phyloP scores from a whole-genome alignment of 2,113 vertebrate species.

The Notarius lentiginosus region DNA sequence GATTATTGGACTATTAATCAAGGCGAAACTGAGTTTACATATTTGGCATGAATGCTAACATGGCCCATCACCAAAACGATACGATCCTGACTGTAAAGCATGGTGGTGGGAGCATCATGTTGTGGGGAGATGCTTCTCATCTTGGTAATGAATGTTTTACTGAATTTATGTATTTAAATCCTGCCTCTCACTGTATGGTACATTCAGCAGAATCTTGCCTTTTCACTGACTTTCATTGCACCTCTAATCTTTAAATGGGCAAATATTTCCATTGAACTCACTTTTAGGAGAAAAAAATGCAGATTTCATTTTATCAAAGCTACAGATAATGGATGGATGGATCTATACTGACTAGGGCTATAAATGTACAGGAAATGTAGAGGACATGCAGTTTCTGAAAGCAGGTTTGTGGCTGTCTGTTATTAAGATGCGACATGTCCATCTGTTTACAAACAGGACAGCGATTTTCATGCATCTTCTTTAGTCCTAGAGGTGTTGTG shows the following conservation, averaged over 20 bases:
- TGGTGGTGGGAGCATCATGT: neutral
- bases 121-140: neutral
- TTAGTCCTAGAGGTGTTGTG: constrained; percentile 30
- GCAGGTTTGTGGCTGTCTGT: neutral
- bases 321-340: neutral
- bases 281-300: neutral
- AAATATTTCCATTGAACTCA: neutral
- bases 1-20: neutral
- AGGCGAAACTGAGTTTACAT: neutral
- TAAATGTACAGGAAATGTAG: neutral
- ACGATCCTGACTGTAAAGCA: neutral
- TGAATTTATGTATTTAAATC: neutral
- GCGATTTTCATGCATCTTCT: neutral
- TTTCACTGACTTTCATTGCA: neutral
- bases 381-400: neutral
- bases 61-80: neutral
- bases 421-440: neutral
- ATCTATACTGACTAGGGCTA: neutral
- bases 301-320: neutral
- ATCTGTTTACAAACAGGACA: constrained; percentile 5
- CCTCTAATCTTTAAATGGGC: neutral
- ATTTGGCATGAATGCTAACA: neutral
- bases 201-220: neutral
- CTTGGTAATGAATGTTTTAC: too few relatives aligned
- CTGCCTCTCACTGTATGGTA: neutral